Evolutionary conservation across 2,113 vertebrate species (phyloP), one percentile per base, ranked within the genome.

Genomic region (Speoplatyrhinus poulsoni): DNA sequence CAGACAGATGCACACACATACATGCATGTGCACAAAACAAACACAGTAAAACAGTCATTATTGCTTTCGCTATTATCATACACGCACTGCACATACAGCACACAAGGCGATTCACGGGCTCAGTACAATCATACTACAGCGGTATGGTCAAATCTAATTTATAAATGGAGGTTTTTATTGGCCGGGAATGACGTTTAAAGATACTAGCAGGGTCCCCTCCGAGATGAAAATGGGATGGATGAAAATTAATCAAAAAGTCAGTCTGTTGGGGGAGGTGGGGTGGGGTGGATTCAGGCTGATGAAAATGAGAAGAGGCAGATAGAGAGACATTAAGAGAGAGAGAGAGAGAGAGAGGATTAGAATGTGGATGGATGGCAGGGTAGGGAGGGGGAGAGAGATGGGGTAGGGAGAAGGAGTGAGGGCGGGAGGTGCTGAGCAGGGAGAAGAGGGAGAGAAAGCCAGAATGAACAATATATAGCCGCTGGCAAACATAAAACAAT

Each of bases 401-500:
- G 46, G 12, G 56, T 46, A 33, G 17, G 16, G 59, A 60, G 41
- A 65, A 57, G 70, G 41, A 48, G 48, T 50, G 48, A 13, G 3
- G 32, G 12, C 12, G 54, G 72, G 54, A 56, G 73, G 75, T 56
- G 84, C 62, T 63, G 80, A 85, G 86, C 16, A 46, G 66, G 77
- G 75, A 48, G 68, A 76, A 77, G 83, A 83, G 4, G 67, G 83
- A 83, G 83, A 85, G 85, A 85, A 79, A 91, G 88, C 75, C 84
- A 73, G 88, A 89, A 91, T 90, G 88, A 93, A 90, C 64, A 80
- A 91, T 84, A 89, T 90, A 90, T 89, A 90, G 92, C 94, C 89
- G 4, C 60, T 70, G 93, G 93, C 91, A 90, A 84, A 88, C 91
- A 88, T 75, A 92, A 91, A 93, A 90, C 91, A 81, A 91, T 92